Conservation (phyloP, 1,140 invertebrate species). For the Charaxes varanes region DNA sequence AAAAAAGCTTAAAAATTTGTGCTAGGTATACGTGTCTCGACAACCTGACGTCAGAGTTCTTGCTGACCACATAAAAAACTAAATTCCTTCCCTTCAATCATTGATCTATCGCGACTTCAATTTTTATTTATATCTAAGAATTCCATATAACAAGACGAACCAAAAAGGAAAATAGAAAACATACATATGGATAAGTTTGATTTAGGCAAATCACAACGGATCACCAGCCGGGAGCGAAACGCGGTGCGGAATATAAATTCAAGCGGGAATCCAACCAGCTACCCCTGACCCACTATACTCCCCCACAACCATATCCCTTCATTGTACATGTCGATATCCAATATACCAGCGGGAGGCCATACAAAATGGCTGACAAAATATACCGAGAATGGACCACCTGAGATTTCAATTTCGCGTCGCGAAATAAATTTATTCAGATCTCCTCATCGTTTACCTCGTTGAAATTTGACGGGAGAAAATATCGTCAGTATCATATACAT, state of each 20-base stretch:
- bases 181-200: slow-evolving; percentile 12
- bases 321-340: slow-evolving; percentile 12
- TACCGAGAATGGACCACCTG: slow-evolving; percentile 37
- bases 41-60: too few relatives aligned
- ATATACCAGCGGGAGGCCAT: slow-evolving; percentile 24
- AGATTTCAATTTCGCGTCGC: slow-evolving; percentile 58
- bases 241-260: slow-evolving; percentile 45
- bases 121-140: neutral
- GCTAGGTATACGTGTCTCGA: too few relatives aligned
- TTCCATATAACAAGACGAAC: neutral
- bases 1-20: too few relatives aligned
- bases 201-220: slow-evolving; percentile 41
- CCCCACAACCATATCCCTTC: slow-evolving; percentile 15
- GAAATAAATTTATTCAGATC: slow-evolving; percentile 55
- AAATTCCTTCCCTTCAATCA: too few relatives aligned
- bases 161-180: slow-evolving; percentile 9
- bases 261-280: slow-evolving; percentile 28
- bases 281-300: slow-evolving; percentile 22
- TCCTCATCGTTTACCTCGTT: slow-evolving; percentile 18
- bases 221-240: slow-evolving; percentile 27
- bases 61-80: too few relatives aligned
- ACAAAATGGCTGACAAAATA: slow-evolving; percentile 22
- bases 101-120: too few relatives aligned
- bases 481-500: too few relatives aligned
- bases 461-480: slow-evolving; percentile 14